Base-by-base conservation (phyloP, 2,888 invertebrate species). In the Galerucella nymphaeae region DNA sequence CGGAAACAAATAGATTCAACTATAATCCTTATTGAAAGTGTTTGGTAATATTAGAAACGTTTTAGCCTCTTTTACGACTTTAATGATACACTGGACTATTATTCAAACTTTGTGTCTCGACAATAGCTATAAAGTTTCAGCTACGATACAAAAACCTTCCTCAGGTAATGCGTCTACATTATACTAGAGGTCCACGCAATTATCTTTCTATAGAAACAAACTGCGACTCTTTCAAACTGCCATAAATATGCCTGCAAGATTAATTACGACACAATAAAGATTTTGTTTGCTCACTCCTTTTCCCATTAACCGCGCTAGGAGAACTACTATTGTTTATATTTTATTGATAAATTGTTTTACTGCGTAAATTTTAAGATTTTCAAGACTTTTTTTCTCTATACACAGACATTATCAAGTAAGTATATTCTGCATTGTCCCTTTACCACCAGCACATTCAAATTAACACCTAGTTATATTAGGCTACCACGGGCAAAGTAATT, bases 171-270 rank as follows among this genome's bases (percentile, higher is more conserved):
- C 75, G 76, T 78, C 76, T 76, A 75, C 76, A 76, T 80, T 77
- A 77, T 74, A 69, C 68, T 38, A 70, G 70, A 59, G 68, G 66
- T 59, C 66, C 59, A 61, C 57, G 74, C 77, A 74, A 78, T 80
- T 80, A 76, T 71, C 73, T 9, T 73, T 74, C 74, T 76, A 78
- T 76, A 78, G 77, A 79, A 80, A 80, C 77, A 79, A 80, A 79
- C 75, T 79, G 75, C 77, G 76, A 77, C 79, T 78, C 76, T 75
- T 75, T 58, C 61, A 75, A 77, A 78, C 79, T 75, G 76, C 77
- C 75, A 78, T 81, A 78, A 77, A 80, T 78, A 80, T 77, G 76
- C 76, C 73, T 72, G 71, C 66, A 79, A 79, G 79, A 82, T 82
- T 81, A 82, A 82, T 82, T 81, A 80, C 77, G 75, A 78, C 73